Evolutionary conservation across 1,140 invertebrate genomes (phyloP).

Genomic region (Panagrolaimus sp.): DNA sequence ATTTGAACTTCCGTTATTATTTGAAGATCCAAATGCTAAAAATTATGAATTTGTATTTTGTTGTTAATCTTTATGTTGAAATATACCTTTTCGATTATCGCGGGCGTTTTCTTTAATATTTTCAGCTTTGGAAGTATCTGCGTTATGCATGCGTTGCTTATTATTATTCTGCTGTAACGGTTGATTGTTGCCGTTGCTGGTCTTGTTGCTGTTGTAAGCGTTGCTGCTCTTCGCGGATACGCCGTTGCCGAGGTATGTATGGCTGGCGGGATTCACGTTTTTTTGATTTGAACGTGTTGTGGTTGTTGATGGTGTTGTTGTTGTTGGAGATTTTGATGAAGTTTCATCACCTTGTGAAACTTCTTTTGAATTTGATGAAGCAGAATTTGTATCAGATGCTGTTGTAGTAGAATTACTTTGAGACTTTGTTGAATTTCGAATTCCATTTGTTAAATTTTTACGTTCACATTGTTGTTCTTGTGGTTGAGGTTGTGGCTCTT

Average conservation of each 20-base stretch:
- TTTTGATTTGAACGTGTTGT: constrained; percentile 42
- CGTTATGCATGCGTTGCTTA: background rate
- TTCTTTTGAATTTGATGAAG: constrained; percentile 8
- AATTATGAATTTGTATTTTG: background rate
- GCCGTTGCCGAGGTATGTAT: constrained; percentile 48
- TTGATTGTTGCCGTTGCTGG: constrained; percentile 53
- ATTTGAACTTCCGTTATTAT: no score
- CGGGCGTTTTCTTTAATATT: constrained; percentile 33
- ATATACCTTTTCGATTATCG: constrained; percentile 36
- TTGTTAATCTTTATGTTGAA: no score
- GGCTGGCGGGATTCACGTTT: constrained; percentile 57
- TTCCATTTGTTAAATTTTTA: constrained; percentile 38
- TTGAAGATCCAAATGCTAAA: background rate
- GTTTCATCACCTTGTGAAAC: background rate
- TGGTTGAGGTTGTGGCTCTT: constrained; percentile 56
- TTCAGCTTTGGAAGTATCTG: background rate
- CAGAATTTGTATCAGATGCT: constrained; percentile 11
- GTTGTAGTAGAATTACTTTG: background rate
- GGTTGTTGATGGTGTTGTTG: constrained; percentile 8
- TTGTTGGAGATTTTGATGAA: background rate
- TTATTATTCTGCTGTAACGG: constrained; percentile 15
- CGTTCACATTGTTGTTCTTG: constrained; percentile 57
- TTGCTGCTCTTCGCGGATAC: constrained; percentile 51
- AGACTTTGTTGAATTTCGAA: background rate
- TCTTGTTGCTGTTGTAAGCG: constrained; percentile 39